These are phyloP conservation scores for fruit fly (Drosophila melanogaster) DNA, from an alignment of 1,140 invertebrate species.

Conservation along the genomic window DNA sequence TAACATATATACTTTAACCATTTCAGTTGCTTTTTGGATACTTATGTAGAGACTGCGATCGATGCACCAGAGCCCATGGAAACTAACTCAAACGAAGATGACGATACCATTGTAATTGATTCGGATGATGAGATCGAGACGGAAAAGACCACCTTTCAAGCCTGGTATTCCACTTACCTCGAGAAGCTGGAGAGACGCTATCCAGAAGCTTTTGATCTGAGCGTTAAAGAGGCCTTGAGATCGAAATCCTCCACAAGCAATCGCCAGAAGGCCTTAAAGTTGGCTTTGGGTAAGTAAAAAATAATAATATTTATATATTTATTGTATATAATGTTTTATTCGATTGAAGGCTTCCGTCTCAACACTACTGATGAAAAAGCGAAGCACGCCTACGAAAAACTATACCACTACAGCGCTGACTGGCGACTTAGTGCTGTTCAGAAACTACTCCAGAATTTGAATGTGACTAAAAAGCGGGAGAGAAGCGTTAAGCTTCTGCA, in stretches of 20 bases:
- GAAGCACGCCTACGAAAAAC: constrained; percentile 87
- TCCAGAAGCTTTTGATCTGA: constrained; percentile 88
- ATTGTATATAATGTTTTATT: background rate
- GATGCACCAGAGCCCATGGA: constrained; percentile 27
- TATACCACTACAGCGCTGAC: constrained; percentile 88
- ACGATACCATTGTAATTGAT: constrained; percentile 84
- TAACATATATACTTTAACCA: background rate
- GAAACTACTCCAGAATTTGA: constrained; percentile 85
- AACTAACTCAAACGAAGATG: constrained; percentile 38
- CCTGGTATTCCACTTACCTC: constrained; percentile 86
- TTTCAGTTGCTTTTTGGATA: constrained; percentile 85
- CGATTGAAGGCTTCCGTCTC: constrained; percentile 85
- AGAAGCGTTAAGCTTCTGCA: constrained; percentile 86
- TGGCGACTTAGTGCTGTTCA: constrained; percentile 87
- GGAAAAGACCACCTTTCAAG: constrained; percentile 55
- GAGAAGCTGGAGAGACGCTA: constrained; percentile 87
- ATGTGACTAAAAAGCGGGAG: constrained; percentile 65
- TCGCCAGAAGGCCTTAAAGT: constrained; percentile 64
- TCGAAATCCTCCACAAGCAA: constrained; percentile 41
- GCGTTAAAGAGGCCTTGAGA: constrained; percentile 85
- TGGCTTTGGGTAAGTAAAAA: constrained; percentile 70
- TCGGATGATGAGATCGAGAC: constrained; percentile 66
- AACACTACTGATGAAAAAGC: constrained; percentile 85
- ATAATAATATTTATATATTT: no score
- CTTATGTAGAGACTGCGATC: constrained; percentile 36